phyloP scores from a whole-genome alignment of 2,797 vertebrate genomes.

The Muraenolepis orangiensis region DNA sequence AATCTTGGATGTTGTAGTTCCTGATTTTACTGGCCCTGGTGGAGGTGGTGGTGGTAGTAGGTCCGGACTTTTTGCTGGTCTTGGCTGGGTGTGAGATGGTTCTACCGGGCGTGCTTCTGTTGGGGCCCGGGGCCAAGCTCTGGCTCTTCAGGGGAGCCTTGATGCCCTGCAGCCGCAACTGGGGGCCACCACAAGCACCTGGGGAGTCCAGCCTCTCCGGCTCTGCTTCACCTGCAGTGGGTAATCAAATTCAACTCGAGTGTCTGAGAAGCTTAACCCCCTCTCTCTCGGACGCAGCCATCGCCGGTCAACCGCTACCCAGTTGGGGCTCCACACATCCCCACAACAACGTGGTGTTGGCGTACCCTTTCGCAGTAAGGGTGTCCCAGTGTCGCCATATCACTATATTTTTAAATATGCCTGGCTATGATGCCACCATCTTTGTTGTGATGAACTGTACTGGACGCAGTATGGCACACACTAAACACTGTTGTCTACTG shows the following conservation, averaged over 20 bases:
- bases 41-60: slow-evolving; percentile 5
- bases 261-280: too few species aligned
- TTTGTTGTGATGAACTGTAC: too few species aligned
- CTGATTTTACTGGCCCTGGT: slow-evolving; percentile 68
- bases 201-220: neutral
- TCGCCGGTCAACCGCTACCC: too few species aligned
- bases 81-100: slow-evolving; percentile 24
- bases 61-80: slow-evolving; percentile 50
- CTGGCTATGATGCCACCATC: too few species aligned
- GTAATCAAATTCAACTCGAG: neutral
- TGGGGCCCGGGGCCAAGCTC: slow-evolving; percentile 35
- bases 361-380: too few species aligned
- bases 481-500: too few species aligned
- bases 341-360: too few species aligned
- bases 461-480: too few species aligned
- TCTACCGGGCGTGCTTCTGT: slow-evolving; percentile 55
- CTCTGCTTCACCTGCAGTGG: neutral
- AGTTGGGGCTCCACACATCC: too few species aligned
- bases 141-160: neutral
- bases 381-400: too few species aligned
- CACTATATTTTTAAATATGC: too few species aligned
- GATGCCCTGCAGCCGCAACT: neutral
- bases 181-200: neutral
- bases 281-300: too few species aligned
- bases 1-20: slow-evolving; percentile 88